Evolutionary conservation across 2,797 vertebrate genomes (phyloP).

Genomic region (Podarcis lilfordi): DNA sequence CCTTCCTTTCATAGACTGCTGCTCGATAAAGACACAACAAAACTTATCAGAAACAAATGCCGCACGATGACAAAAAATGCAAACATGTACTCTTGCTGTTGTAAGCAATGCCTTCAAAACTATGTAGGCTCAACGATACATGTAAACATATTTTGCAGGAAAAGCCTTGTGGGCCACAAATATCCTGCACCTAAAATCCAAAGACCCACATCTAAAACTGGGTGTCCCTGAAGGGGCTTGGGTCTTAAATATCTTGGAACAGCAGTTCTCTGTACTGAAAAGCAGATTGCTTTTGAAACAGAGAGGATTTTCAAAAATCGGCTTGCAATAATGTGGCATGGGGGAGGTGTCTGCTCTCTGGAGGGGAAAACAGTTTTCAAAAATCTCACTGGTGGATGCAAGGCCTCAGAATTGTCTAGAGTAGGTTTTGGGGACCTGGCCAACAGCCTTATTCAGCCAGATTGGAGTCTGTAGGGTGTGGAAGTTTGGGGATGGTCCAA

Average conservation of each 20-base stretch:
- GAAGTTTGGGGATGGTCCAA: no score
- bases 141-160: not conserved
- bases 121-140: not conserved
- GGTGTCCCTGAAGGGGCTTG: not conserved
- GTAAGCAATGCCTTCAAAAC: constrained; percentile 9
- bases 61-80: not conserved
- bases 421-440: not conserved
- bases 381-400: not conserved
- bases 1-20: not conserved
- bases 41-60: not conserved
- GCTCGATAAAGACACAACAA: not conserved
- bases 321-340: not conserved
- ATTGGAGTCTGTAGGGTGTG: not conserved
- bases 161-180: not conserved
- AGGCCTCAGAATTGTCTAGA: not conserved
- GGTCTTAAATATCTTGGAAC: not conserved
- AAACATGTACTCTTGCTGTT: not conserved
- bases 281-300: not conserved
- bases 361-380: not conserved
- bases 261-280: not conserved
- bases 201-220: not conserved
- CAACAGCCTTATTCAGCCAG: not conserved
- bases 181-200: no score
- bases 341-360: not conserved
- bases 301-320: not conserved